Evolutionary conservation across 2,888 invertebrate genomes (phyloP), one percentile per base, ranked within the genome.

Genomic region (Scaptomyza tumidula): DNA sequence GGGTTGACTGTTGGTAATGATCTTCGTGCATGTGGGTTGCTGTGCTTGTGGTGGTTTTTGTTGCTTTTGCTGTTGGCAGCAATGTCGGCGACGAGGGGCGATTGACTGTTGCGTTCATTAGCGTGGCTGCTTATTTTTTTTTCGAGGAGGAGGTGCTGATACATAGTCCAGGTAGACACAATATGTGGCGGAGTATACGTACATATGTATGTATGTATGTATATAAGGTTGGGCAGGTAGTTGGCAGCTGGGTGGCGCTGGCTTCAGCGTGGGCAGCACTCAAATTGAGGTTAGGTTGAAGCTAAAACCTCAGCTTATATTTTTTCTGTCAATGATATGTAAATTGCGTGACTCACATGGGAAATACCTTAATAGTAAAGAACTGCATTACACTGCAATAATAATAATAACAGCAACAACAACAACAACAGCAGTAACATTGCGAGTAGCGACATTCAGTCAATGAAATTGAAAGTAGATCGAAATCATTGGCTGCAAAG

Each of bases 91-190:
- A 65, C 62, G 68, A 19, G 74, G 62, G 86, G 80, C 71, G 71
- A 55, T 70, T 74, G 88, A 74, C 88, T 83, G 86, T 83, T 85
- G 88, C 86, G 85, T 80, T 88, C 86, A 86, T 85, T 85, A 86
- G 84, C 88, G 86, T 76, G 71, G 77, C 71, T 65, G 84, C 57
- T 69, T 72, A n/a, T 61, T 77, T 80, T 76, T 78, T 76, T 83
- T 78, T 52, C 74, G 86, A 82, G 81, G 84, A 82, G 84, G 84
- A 84, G 76, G 85, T 83, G 86, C 83, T 50, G 75, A 75, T 85
- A 82, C 80, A 82, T 79, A 74, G 86, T 64, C 63, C 83, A 88
- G 88, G 85, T 88, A 84, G 73, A 69, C 49, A 77, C 48, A 64
- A 50, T 53, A 58, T 46, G 43, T 58, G 45, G 24, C 43, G 29